Evolutionary conservation across 2,888 invertebrate genomes (phyloP).

Genomic region (Schrankia costaestrigalis): DNA sequence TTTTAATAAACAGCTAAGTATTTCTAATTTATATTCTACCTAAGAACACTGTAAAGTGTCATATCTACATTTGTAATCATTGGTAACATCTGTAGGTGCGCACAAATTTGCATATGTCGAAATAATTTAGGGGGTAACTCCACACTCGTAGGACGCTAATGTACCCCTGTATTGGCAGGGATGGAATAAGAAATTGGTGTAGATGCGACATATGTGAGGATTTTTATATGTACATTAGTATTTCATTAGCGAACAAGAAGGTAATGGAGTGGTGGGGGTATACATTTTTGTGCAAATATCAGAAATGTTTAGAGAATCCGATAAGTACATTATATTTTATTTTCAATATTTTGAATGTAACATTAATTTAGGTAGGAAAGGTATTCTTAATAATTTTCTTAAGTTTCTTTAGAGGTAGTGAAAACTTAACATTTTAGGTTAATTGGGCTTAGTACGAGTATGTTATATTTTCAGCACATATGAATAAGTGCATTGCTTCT

Average conservation of each 20-base stretch:
- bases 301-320: too few species aligned
- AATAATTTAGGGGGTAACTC: constrained; percentile 77
- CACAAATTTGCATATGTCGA: constrained; percentile 80
- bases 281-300: constrained; percentile 1
- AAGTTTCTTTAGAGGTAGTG: too few species aligned
- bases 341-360: too few species aligned
- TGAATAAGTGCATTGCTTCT: too few species aligned
- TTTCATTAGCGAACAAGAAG: constrained; percentile 18
- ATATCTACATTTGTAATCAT: constrained; percentile 15
- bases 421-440: too few species aligned
- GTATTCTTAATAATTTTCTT: too few species aligned
- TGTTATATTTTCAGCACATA: too few species aligned
- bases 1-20: constrained; percentile 7
- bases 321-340: too few species aligned
- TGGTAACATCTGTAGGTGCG: constrained; percentile 65
- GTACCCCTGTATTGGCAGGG: constrained; percentile 55
- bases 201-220: constrained; percentile 35
- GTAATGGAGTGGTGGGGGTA: constrained; percentile 3
- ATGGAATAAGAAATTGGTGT: constrained; percentile 50
- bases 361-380: too few species aligned
- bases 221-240: constrained; percentile 26
- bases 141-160: constrained; percentile 62
- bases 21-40: constrained; percentile 13
- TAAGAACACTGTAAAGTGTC: constrained; percentile 4
- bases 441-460: too few species aligned